Percentiles rank a stretch among this genome's conserved stretches.
Conservation (phyloP, 1,140 invertebrate genomes). For the Papilio polytes region DNA sequence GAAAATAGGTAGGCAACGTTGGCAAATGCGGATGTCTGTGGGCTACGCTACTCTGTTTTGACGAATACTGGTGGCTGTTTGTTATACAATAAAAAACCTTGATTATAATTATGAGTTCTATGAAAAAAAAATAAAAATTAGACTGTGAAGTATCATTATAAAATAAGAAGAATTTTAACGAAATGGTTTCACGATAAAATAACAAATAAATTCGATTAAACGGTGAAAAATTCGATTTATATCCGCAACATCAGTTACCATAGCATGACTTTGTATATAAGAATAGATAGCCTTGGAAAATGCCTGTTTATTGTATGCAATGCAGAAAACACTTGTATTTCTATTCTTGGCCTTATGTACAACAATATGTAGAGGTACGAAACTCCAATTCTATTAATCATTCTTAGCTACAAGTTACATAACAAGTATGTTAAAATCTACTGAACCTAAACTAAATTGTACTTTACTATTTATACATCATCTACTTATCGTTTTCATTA, state of each 20-base stretch:
- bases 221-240: constrained; percentile 7
- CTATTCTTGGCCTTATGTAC: constrained; percentile 22
- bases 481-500: too few species aligned
- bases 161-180: background rate
- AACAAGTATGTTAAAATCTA: background rate
- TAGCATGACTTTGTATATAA: constrained; percentile 41
- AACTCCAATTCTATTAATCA: background rate
- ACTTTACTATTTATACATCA: background rate
- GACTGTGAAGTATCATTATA: background rate
- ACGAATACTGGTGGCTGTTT: too few species aligned
- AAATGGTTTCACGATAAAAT: background rate
- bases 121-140: too few species aligned
- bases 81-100: too few species aligned
- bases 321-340: constrained; percentile 39
- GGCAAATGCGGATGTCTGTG: too few species aligned
- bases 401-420: background rate
- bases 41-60: too few species aligned
- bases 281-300: constrained; percentile 38
- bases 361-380: constrained; percentile 29
- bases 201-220: constrained; percentile 14
- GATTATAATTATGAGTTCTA: too few species aligned
- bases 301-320: constrained; percentile 29
- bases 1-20: too few species aligned
- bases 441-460: too few species aligned
- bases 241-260: background rate